These are phyloP conservation scores for Heloderma charlesbogerti DNA, from an alignment of 2,113 vertebrate genomes.

Conservation along the genomic window DNA sequence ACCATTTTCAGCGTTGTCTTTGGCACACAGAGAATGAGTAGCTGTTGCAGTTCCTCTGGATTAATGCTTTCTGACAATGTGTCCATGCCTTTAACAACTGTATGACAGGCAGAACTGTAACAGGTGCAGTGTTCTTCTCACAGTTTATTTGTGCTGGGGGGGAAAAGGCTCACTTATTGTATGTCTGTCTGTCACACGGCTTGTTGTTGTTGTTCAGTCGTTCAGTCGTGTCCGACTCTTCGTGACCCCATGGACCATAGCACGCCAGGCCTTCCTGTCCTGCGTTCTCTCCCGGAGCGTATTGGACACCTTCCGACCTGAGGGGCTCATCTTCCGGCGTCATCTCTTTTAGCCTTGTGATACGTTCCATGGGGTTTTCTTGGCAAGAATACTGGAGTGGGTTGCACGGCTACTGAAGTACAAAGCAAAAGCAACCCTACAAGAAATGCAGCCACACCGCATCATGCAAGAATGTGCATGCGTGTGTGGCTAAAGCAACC, in stretches of 20 bases:
- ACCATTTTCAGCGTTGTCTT: not conserved
- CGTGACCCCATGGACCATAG: too few species aligned
- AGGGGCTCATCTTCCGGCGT: too few species aligned
- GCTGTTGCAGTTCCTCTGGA: not conserved
- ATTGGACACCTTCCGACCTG: too few species aligned
- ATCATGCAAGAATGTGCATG: not conserved
- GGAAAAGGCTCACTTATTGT: not conserved
- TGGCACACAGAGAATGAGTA: not conserved
- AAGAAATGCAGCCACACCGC: not conserved
- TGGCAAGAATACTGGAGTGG: too few species aligned
- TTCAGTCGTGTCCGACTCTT: too few species aligned
- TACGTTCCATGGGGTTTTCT: too few species aligned
- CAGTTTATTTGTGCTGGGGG: not conserved
- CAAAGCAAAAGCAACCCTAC: not conserved
- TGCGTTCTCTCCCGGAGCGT: too few species aligned
- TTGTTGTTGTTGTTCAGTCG: too few species aligned
- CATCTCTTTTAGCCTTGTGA: too few species aligned
- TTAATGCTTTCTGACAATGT: not conserved
- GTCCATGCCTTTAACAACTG: not conserved
- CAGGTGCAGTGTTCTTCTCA: not conserved
- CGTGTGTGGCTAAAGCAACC: not conserved
- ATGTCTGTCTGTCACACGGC: not conserved
- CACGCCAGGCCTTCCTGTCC: too few species aligned
- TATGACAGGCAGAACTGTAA: not conserved
- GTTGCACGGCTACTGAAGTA: too few species aligned